Base-by-base conservation (phyloP, 92 coral and sea anemone genomes). In the Zoanthus sociatus region DNA sequence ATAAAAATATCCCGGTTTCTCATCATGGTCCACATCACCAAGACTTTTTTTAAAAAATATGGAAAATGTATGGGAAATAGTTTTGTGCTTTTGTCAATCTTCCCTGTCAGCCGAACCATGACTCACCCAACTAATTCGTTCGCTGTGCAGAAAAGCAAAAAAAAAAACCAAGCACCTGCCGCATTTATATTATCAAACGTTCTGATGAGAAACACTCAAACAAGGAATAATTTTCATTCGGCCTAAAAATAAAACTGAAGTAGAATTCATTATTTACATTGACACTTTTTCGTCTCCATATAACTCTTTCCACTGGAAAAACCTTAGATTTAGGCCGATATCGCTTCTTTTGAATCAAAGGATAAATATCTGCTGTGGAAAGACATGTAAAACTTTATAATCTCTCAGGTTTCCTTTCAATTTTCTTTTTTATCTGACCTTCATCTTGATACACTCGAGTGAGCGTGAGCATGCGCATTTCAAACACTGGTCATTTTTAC, bases 301-400 rank as follows among this genome's bases (percentile, higher is more conserved):
- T 44, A 60, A 44, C 42, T 51, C 83, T 44, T 2, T 78, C 83
- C 42, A 78, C 66, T 51, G 51, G 54, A 47, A 31, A 31, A 60
- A 48, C 26, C 64, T 78, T 78, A 6, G 83, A 78, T 56, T 56
- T 56, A 56, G 63, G 33, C 66, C 83, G 56, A 66, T 47, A 77
- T 13, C 55, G 63, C 64, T 44, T 64, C 63, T 15, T 56, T 56
- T 56, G 63, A 56, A 56, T 56, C n/a, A 56, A 56, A 56, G 63
- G 63, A 56, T 56, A 56, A 56, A 56, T 56, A 56, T 56, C 63
- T 0, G 63, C 63, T 56, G 63, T 56, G n/a, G 63, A 56, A 56
- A 56, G 63, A 1, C 63, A 5, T 56, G 14, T 56, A 56, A 56
- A 10, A 5, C 63, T 56, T 56, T 56, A 56, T 56, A 56, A 15